Evolutionary conservation across 92 coral and sea anemone species (phyloP), one percentile per base, ranked within the genome.

Genomic region (Hydrozoanthus gracilis): DNA sequence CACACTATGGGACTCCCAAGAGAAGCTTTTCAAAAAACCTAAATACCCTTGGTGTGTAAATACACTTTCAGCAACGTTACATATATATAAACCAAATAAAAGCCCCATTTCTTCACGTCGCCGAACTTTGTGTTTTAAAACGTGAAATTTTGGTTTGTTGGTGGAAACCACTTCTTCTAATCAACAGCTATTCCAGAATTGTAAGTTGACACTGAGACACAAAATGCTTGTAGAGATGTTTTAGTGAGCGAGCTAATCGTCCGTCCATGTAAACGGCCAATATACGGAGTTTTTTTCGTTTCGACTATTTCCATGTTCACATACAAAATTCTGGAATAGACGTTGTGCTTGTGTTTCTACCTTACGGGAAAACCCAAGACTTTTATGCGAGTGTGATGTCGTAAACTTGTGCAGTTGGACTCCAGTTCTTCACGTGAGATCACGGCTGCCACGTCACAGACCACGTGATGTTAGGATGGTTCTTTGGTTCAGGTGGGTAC

Each of bases 391-490:
- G 51, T 27, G 39, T 71, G 76, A 44, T 71, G 76, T 71, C 18
- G 51, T 44, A 50, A 44, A 50, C 76, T 45, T 71, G 76, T 7
- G 76, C 50, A 44, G 16, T 71, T 71, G 16, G 45, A 13, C 76
- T 71, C 51, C 48, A 27, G 13, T 50, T 71, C 44, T 48, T 71
- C 76, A 71, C 76, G 51, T 71, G 76, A 35, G 13, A 35, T 68
- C 76, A 71, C 76, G n/a, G 76, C 76, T 71, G 72, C 14, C 18
- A 71, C 76, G 49, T 71, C 76, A 76, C 64, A 76, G 47, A 56
- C 64, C 82, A 76, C 65, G 66, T 8, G 82, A 76, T 76, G 39
- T 56, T 20, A 76, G 82, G 82, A 54, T 56, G 66, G 6, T 56
- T 51, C 65, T 51, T 76, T 44, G 47, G 76, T 49, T 71, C 76